phyloP scores from a whole-genome alignment of 2,888 invertebrate genomes.

The Epirrhoe tristata region DNA sequence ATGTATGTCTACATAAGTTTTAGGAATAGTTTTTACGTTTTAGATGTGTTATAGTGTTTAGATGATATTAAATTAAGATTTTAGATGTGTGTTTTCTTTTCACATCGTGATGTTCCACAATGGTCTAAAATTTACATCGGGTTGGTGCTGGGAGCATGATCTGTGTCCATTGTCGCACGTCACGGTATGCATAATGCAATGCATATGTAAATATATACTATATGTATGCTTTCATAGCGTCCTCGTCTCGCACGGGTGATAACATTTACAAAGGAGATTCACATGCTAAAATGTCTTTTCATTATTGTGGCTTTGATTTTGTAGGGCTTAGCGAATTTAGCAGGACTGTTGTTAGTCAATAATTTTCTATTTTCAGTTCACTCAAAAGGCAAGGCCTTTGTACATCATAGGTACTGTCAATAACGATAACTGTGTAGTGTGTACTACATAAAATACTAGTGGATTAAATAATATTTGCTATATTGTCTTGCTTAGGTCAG shows the following conservation, averaged over 20 bases:
- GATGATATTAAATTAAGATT: conserved; percentile 20
- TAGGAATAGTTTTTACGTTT: conserved; percentile 22
- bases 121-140: conserved; percentile 61
- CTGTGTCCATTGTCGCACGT: conserved; percentile 59
- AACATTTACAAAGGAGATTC: conserved; percentile 38
- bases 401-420: no score
- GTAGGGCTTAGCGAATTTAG: conserved; percentile 5
- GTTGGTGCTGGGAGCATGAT: conserved; percentile 54
- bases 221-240: conserved; percentile 46
- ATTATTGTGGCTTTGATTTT: conserved; percentile 18
- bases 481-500: no score
- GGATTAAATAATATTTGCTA: no score
- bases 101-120: conserved; percentile 45
- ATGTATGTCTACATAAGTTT: conserved; percentile 33
- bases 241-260: conserved; percentile 41
- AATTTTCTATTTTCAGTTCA: not conserved
- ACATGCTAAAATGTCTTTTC: conserved; percentile 46
- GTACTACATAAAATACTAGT: no score
- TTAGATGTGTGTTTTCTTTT: conserved; percentile 15
- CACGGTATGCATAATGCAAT: conserved; percentile 43
- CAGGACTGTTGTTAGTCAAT: not conserved
- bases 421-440: no score
- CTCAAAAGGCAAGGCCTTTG: no score
- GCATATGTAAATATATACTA: conserved; percentile 51
- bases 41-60: conserved; percentile 13